phyloP scores from a whole-genome alignment of 2,888 invertebrate genomes.

The Cyaniris semiargus region DNA sequence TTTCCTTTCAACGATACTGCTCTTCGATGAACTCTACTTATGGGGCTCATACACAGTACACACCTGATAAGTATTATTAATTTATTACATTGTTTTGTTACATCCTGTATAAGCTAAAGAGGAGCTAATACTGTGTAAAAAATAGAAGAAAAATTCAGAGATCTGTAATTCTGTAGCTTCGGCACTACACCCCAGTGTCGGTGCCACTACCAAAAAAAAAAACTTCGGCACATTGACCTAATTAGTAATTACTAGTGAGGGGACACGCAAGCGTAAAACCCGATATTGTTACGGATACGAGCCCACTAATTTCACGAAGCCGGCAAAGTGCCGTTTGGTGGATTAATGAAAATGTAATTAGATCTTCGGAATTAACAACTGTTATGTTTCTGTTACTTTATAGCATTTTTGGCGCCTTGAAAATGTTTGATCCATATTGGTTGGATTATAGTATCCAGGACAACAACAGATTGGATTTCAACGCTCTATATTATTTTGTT shows the following conservation, averaged over 20 bases:
- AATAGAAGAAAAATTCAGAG: too few species aligned
- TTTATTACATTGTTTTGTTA: too few species aligned
- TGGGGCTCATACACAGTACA: too few species aligned
- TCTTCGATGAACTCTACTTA: too few species aligned
- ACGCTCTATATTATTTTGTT: neutral
- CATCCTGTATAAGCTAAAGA: too few species aligned
- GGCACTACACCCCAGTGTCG: too few species aligned
- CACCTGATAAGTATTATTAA: too few species aligned
- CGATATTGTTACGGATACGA: slow-evolving; percentile 15
- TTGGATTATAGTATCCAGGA: neutral
- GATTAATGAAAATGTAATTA: slow-evolving; percentile 30
- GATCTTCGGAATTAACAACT: slow-evolving; percentile 20
- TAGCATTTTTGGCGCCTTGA: neutral
- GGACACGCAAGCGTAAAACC: neutral
- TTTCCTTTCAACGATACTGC: too few species aligned
- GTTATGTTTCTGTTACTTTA: slow-evolving; percentile 5
- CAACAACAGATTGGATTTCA: neutral
- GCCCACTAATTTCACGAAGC: slow-evolving; percentile 16
- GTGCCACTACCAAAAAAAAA: neutral
- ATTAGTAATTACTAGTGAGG: neutral
- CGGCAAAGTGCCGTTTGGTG: slow-evolving; percentile 14
- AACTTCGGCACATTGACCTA: neutral
- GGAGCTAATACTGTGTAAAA: too few species aligned
- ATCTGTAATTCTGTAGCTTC: too few species aligned
- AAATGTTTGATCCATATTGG: neutral